Evolutionary conservation across 2,888 invertebrate species (phyloP).

Genomic region (Willowsia nigromaculata): DNA sequence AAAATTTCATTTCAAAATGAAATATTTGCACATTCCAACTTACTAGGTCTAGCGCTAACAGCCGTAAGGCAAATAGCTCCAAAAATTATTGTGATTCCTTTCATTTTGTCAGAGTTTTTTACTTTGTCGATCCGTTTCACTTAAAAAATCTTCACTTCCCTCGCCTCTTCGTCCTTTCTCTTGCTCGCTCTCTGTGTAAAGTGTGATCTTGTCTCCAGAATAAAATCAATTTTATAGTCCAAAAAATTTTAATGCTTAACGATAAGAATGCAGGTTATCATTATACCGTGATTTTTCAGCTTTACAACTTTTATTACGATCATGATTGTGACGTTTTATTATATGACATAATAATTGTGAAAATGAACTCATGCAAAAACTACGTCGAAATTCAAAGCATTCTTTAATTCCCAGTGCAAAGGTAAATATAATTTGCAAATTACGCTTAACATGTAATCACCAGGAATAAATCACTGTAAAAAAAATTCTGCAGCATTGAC

Average conservation of each 20-base stretch:
- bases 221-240: background rate
- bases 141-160: background rate
- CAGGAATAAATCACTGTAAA: background rate
- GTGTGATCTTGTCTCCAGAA: background rate
- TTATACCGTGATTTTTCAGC: too few relatives aligned
- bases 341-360: too few relatives aligned
- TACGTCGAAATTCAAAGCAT: too few relatives aligned
- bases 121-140: background rate
- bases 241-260: background rate
- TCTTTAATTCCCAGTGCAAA: too few relatives aligned
- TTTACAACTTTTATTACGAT: too few relatives aligned
- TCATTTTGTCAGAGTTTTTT: background rate
- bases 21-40: background rate
- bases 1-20: background rate
- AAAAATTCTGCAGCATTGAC: background rate
- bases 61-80: background rate
- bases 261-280: too few relatives aligned
- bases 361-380: too few relatives aligned
- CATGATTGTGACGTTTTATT: too few relatives aligned
- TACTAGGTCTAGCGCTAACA: background rate
- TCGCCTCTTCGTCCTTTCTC: background rate
- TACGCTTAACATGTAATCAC: background rate
- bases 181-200: background rate
- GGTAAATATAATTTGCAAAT: too few relatives aligned
- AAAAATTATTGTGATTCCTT: background rate